Conservation (phyloP, 2,888 invertebrate species). For the Trachelus tabidus region DNA sequence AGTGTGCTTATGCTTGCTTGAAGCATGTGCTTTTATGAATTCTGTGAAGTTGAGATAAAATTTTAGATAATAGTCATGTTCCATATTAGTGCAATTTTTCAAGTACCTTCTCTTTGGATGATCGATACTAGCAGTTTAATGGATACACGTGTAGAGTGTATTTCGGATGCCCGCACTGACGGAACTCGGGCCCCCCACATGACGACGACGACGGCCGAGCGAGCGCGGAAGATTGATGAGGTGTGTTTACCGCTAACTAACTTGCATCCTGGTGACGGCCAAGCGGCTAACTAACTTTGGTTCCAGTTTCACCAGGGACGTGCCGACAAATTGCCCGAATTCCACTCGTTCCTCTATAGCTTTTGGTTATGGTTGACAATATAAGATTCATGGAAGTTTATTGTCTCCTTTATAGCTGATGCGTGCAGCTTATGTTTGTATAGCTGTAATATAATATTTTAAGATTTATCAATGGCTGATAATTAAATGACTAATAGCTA, state of each 20-base stretch:
- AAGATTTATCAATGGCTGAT: too few species aligned
- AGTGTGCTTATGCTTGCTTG: too few species aligned
- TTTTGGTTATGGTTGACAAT: too few species aligned
- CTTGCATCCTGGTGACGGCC: slow-evolving; percentile 23
- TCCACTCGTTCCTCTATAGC: slow-evolving; percentile 16
- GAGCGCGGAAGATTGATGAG: slow-evolving; percentile 60
- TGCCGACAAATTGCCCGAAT: slow-evolving; percentile 43
- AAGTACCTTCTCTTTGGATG: background rate
- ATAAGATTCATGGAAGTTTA: too few species aligned
- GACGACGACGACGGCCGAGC: slow-evolving; percentile 44
- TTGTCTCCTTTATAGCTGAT: too few species aligned
- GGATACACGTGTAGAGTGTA: slow-evolving; percentile 55
- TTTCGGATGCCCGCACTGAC: slow-evolving; percentile 49
- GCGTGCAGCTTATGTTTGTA: too few species aligned
- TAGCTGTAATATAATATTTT: too few species aligned
- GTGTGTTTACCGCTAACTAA: slow-evolving; percentile 54
- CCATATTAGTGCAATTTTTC: too few species aligned
- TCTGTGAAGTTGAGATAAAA: too few species aligned
- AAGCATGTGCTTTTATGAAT: too few species aligned
- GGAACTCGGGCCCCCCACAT: slow-evolving; percentile 31
- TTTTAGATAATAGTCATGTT: too few species aligned
- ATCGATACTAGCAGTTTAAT: slow-evolving; percentile 40
- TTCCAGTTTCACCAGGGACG: slow-evolving; percentile 1
- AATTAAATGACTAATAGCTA: too few species aligned
- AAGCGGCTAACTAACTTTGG: slow-evolving; percentile 29